A percentile compares a stretch with the other conserved stretches of the same genome.
phyloP scores from a whole-genome alignment of 2,888 invertebrate genomes.

The Stegophylla sp. region DNA sequence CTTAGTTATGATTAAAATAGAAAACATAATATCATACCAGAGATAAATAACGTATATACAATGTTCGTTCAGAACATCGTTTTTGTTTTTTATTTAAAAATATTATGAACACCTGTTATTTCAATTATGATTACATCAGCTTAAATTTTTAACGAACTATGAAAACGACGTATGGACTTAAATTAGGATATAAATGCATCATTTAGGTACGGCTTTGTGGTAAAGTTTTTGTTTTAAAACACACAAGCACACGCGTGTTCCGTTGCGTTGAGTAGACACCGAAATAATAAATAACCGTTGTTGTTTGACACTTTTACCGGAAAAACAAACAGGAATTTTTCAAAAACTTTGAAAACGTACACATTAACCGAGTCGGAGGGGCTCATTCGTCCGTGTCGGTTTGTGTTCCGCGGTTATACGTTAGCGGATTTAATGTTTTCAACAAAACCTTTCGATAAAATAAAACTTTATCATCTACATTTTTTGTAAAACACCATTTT shows the following conservation, averaged over 20 bases:
- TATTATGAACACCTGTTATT: too few relatives aligned
- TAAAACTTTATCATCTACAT: background rate
- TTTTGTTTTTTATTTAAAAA: too few relatives aligned
- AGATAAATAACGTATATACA: too few relatives aligned
- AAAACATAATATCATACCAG: too few relatives aligned
- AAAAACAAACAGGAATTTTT: constrained; percentile 48
- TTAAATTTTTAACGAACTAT: too few relatives aligned
- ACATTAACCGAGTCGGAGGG: constrained; percentile 34
- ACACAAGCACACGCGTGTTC: constrained; percentile 16
- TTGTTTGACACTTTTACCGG: constrained; percentile 54
- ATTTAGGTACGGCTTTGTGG: constrained; percentile 34
- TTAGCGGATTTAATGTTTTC: background rate
- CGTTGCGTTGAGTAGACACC: background rate
- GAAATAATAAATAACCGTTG: constrained; percentile 53
- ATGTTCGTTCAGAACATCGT: too few relatives aligned
- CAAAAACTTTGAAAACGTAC: constrained; percentile 40
- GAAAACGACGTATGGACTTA: background rate
- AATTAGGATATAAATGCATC: constrained; percentile 9
- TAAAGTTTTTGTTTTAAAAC: constrained; percentile 33
- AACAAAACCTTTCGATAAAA: background rate
- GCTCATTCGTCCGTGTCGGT: constrained; percentile 48
- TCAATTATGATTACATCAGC: too few relatives aligned
- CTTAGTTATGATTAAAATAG: too few relatives aligned
- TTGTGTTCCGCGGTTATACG: constrained; percentile 27
- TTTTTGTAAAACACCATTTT: too few relatives aligned